A percentile compares a stretch with the other conserved stretches of the same genome.
Conservation (phyloP, 92 coral and sea anemone species). For the Porites evermanni region DNA sequence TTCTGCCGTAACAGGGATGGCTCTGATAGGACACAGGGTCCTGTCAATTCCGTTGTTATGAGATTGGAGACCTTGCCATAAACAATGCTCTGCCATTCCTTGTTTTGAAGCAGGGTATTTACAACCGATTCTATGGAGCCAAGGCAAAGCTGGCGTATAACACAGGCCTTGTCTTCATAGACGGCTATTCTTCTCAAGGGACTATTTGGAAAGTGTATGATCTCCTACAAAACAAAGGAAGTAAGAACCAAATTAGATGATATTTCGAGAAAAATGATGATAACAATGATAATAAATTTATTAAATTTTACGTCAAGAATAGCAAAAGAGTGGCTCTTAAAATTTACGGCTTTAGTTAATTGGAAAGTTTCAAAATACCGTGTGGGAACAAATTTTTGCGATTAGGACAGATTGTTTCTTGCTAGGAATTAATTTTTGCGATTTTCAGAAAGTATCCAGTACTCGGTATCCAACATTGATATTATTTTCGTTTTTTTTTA, state of each 20-base stretch:
- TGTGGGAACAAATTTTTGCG: too few species aligned
- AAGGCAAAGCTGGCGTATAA: conserved; percentile 52
- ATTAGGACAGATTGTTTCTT: too few species aligned
- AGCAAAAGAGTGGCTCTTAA: not conserved
- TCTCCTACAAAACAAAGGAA: conserved; percentile 26
- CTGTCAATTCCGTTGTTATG: conserved; percentile 37
- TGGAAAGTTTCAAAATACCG: not conserved
- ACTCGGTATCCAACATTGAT: too few species aligned
- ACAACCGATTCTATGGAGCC: conserved; percentile 18
- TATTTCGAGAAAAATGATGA: not conserved
- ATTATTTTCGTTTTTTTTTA: too few species aligned
- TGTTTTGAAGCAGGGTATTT: not conserved
- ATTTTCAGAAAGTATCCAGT: too few species aligned
- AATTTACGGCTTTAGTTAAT: not conserved
- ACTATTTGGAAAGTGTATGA: conserved; percentile 48
- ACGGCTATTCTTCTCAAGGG: conserved; percentile 24
- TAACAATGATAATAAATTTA: too few species aligned
- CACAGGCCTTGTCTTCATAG: conserved; percentile 13
- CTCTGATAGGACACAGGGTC: conserved; percentile 32
- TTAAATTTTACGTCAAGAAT: not conserved
- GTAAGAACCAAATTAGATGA: not conserved
- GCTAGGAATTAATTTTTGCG: too few species aligned
- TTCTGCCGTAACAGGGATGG: conserved; percentile 35
- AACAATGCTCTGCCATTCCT: conserved; percentile 8
- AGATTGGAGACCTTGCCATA: not conserved